Base-by-base conservation (phyloP, 2,888 invertebrate genomes). In the Hipparchia semele region DNA sequence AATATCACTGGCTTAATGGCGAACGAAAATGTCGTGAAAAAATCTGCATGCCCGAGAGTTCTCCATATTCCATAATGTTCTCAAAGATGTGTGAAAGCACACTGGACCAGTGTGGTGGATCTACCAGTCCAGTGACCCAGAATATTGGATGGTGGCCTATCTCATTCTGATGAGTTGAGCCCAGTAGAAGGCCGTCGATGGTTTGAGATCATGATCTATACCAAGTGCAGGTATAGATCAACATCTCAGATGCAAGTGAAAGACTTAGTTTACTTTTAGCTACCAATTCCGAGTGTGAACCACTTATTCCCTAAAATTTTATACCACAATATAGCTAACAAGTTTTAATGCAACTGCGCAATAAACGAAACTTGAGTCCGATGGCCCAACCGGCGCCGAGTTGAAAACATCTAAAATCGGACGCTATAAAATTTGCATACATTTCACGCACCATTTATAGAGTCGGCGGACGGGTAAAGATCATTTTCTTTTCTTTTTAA, bases 391-490 rank as follows among this genome's bases (percentile, higher is more conserved):
- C 77, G 81, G 83, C 86, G 84, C 85, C 83, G 81, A 80, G 83
- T 78, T 78, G 84, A 85, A 82, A 86, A 84, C 86, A 82, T 88
- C 91, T 91, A 90, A 92, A 91, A 91, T 91, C 88, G 87, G 90
- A 90, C 86, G 88, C 89, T 85, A 91, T 91, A 89, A 91, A 91
- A 91, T 92, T 91, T 91, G 91, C 91, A 92, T 92, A 90, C 84
- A 90, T 90, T 91, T 91, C 87, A 89, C 86, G 91, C 88, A 85
- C 87, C 90, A 90, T 91, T 91, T 89, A 86, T 83, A 83, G 85
- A 83, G 82, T 81, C 83, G 83, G 82, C 80, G 83, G 82, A 80
- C 85, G 85, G 84, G 82, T 82, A 80, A 83, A 84, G 82, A 80
- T 81, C 80, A 81, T 87, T 77, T 87, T 86, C 89, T 87, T 84